phyloP scores from a whole-genome alignment of 2,113 vertebrate species.

The Rutilus rutilus region DNA sequence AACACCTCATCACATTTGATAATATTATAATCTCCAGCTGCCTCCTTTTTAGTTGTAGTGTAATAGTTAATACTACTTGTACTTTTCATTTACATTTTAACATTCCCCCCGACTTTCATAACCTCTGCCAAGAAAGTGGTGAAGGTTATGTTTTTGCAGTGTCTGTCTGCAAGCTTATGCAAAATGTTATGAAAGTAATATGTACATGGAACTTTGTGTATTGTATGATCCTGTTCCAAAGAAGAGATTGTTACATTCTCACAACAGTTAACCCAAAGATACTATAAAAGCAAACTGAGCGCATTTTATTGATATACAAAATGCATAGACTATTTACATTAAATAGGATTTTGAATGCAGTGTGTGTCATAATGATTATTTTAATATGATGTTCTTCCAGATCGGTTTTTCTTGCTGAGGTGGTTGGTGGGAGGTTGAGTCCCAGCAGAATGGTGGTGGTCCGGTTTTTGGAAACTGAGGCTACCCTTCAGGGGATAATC shows the following conservation, averaged over 20 bases:
- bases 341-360: too few species aligned
- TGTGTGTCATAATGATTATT: neutral
- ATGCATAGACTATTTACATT: neutral
- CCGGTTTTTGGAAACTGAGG: neutral
- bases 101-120: neutral
- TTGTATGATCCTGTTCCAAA: too few species aligned
- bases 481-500: neutral
- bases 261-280: neutral
- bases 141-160: neutral
- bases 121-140: too few species aligned
- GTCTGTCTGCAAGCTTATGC: neutral
- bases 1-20: too few species aligned
- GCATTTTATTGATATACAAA: conserved; percentile 2
- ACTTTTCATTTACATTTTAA: neutral
- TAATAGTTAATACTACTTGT: neutral
- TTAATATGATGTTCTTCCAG: neutral
- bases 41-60: too few species aligned
- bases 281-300: neutral
- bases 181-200: neutral
- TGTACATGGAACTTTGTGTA: neutral
- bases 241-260: neutral
- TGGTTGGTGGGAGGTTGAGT: too few species aligned
- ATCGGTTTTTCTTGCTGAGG: neutral
- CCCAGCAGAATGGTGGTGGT: too few species aligned
- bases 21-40: too few species aligned